Conservation (phyloP, 2,888 invertebrate genomes). For the Patella depressa region DNA sequence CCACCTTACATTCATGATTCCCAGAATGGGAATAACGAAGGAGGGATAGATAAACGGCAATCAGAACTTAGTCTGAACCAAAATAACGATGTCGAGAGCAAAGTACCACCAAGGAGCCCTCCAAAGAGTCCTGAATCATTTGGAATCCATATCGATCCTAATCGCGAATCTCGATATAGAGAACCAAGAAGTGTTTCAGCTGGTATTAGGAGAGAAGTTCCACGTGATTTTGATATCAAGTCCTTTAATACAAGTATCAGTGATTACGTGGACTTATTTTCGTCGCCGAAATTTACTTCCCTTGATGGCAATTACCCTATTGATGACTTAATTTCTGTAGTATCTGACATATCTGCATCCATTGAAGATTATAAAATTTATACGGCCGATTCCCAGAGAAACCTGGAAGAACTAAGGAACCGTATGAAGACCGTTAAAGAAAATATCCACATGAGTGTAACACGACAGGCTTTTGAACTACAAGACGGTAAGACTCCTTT, state of each 20-base stretch:
- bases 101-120: too few relatives aligned
- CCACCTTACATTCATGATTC: too few relatives aligned
- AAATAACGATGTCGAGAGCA: too few relatives aligned
- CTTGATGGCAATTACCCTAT: slow-evolving; percentile 55
- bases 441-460: slow-evolving; percentile 51
- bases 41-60: too few relatives aligned
- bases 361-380: slow-evolving; percentile 57
- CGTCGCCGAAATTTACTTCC: slow-evolving; percentile 42
- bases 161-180: background rate
- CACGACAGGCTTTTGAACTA: slow-evolving; percentile 48
- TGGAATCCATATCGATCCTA: too few relatives aligned
- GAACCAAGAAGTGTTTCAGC: background rate
- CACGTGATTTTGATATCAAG: background rate
- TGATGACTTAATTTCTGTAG: slow-evolving; percentile 50
- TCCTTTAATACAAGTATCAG: slow-evolving; percentile 22
- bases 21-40: too few relatives aligned
- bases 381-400: slow-evolving; percentile 46
- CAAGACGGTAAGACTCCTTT: slow-evolving; percentile 40
- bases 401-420: slow-evolving; percentile 48
- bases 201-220: background rate
- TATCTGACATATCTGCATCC: slow-evolving; percentile 43
- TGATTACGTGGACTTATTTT: slow-evolving; percentile 23
- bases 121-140: too few relatives aligned
- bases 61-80: too few relatives aligned
- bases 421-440: slow-evolving; percentile 54